Base-by-base conservation (phyloP, 2,888 invertebrate genomes). In the Erebia palarica region DNA sequence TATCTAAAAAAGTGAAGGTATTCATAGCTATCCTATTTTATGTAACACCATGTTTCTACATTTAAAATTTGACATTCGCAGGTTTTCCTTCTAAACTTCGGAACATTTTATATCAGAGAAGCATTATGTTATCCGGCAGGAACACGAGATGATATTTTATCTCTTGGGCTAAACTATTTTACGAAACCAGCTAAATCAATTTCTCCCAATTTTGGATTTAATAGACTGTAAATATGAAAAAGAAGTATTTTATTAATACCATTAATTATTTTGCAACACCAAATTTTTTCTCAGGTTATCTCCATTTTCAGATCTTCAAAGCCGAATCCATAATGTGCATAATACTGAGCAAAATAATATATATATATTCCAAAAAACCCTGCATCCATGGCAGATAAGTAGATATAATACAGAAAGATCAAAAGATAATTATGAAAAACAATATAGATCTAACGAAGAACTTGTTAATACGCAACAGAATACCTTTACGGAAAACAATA, bases 251-350 rank as follows among this genome's bases (percentile, higher is more conserved):
- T 14, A 27, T 9, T 11, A 36, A 18, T 44, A 8, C 14, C 2
- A 66, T 18, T 9, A 36, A 27, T 14, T 53, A 53, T 27, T 42
- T 18, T 42, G 18, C 9, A 51, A 0, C 7, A 55, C 10, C 51
- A 61, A 58, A 44, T 55, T 53, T 13, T 42, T 55, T 61, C 51
- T 64, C 63, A 64, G 63, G 7, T 64, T 64, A 51, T 64, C 21
- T 64, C 27, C 63, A 64, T 51, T 64, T 64, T 49, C 63, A 64
- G 63, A 49, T 64, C 63, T 51, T 53, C 60, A 16, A 18, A 68
- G 49, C 7, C 53, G 60, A 53, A 53, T 21, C 36, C 21, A 36
- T 42, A 44, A 60, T 42, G 9, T 42, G 16, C 16, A n/a, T 16
- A 60, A 42, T 42, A 60, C 42, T 44, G 60, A 60, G 10, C 42